A percentile compares a stretch with the other conserved stretches of the same genome.
Evolutionary conservation across 1,140 invertebrate genomes (phyloP).

Genomic region (Arion vulgaris): DNA sequence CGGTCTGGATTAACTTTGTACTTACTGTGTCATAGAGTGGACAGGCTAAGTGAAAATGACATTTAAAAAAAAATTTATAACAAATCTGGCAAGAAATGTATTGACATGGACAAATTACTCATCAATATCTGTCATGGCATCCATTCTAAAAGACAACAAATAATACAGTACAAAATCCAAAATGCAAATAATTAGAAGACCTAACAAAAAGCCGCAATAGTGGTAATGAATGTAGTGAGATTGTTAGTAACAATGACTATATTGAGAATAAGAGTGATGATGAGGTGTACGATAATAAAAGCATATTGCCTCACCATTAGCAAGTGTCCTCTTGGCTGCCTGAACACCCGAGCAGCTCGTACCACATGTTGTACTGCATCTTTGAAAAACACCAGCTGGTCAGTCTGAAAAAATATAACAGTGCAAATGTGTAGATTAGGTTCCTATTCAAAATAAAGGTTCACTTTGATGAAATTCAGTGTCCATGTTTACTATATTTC

Average conservation of each 20-base stretch:
- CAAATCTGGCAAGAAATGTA: too few species aligned
- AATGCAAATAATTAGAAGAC: not conserved
- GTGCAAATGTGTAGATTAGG: too few species aligned
- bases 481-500: not conserved
- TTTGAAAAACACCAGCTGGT: conserved; percentile 71
- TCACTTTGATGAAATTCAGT: not conserved
- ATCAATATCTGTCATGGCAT: too few species aligned
- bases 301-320: conserved; percentile 58
- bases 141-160: too few species aligned
- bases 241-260: too few species aligned
- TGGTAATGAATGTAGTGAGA: not conserved
- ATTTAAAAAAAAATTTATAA: not conserved
- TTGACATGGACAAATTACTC: too few species aligned
- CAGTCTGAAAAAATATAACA: conserved; percentile 46
- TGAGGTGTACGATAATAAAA: not conserved
- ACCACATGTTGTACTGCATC: conserved; percentile 72
- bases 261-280: too few species aligned
- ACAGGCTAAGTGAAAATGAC: not conserved
- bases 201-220: not conserved
- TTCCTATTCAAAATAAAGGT: not conserved
- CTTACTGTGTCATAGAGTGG: too few species aligned
- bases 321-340: conserved; percentile 71
- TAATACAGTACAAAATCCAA: not conserved
- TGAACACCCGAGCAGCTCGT: conserved; percentile 68
- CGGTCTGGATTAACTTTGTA: too few species aligned